phyloP scores from a whole-genome alignment of 2,888 invertebrate genomes.

The Perithous albicinctus region DNA sequence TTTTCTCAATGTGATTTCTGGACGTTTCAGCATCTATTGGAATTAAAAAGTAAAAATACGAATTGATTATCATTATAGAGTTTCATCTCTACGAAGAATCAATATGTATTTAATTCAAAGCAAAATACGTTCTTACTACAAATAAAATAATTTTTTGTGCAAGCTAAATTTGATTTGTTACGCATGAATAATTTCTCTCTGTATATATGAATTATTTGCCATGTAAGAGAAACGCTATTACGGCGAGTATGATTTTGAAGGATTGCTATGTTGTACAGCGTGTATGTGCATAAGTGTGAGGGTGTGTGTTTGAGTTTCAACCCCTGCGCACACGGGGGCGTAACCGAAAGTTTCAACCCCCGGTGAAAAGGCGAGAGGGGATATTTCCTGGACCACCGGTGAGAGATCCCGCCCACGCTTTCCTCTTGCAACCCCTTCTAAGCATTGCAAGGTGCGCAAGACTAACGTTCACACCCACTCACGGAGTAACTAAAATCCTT shows the following conservation, averaged over 20 bases:
- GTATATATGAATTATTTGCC: no score
- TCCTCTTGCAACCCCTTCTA: conserved; percentile 53
- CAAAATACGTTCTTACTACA: no score
- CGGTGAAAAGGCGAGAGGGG: conserved; percentile 40
- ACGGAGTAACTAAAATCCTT: not conserved
- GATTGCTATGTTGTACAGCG: not conserved
- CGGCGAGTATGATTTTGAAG: conserved; percentile 18
- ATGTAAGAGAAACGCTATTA: conserved; percentile 37
- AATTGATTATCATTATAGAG: no score
- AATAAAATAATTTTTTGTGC: no score
- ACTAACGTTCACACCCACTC: conserved; percentile 49
- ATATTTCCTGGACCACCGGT: conserved; percentile 63
- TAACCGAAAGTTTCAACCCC: conserved; percentile 62
- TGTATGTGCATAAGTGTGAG: not conserved
- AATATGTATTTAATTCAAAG: no score
- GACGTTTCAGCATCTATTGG: no score
- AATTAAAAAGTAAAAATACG: no score
- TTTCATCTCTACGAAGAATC: no score
- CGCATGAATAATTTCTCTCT: no score
- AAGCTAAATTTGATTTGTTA: no score
- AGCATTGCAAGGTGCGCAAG: conserved; percentile 29
- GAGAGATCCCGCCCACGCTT: conserved; percentile 71
- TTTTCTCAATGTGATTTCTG: no score
- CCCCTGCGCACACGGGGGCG: conserved; percentile 60
- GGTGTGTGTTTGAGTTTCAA: conserved; percentile 37